A percentile compares a stretch with the other conserved stretches of the same genome.
phyloP scores from a whole-genome alignment of 2,888 invertebrate genomes.

The Torymus tubicola region DNA sequence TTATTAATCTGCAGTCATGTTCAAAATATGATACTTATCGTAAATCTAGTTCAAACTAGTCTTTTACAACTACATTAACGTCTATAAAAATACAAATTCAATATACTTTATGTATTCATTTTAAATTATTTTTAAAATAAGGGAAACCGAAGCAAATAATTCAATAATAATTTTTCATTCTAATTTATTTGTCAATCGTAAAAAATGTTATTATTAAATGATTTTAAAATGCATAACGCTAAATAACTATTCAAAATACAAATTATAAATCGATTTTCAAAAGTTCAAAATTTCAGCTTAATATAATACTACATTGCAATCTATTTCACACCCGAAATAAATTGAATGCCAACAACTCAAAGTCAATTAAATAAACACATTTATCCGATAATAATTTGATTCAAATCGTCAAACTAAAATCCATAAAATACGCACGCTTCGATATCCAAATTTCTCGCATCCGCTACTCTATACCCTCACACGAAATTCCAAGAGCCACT shows the following conservation, averaged over 20 bases:
- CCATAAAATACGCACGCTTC: not conserved
- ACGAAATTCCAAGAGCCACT: too few relatives aligned
- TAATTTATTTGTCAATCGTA: too few relatives aligned
- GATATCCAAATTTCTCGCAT: not conserved
- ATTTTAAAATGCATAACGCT: not conserved
- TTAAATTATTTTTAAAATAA: not conserved
- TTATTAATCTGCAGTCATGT: constrained; percentile 9
- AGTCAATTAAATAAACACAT: not conserved
- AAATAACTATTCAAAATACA: too few relatives aligned
- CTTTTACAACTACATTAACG: constrained; percentile 5
- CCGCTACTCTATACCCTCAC: not conserved
- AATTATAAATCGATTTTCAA: too few relatives aligned
- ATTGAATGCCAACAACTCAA: not conserved
- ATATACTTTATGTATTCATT: too few relatives aligned
- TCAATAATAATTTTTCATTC: too few relatives aligned
- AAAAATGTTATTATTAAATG: not conserved
- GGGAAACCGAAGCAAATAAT: constrained; percentile 17
- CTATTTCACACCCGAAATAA: not conserved
- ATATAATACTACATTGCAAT: too few relatives aligned
- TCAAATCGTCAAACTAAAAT: not conserved
- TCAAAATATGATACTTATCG: constrained; percentile 10
- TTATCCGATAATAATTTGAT: not conserved
- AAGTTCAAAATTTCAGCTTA: too few relatives aligned
- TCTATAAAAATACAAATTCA: constrained; percentile 44
- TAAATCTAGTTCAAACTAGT: constrained; percentile 5